Evolutionary conservation across 2,797 vertebrate species (phyloP), one percentile per base, ranked within the genome.

Genomic region (Sciaenops ocellatus): DNA sequence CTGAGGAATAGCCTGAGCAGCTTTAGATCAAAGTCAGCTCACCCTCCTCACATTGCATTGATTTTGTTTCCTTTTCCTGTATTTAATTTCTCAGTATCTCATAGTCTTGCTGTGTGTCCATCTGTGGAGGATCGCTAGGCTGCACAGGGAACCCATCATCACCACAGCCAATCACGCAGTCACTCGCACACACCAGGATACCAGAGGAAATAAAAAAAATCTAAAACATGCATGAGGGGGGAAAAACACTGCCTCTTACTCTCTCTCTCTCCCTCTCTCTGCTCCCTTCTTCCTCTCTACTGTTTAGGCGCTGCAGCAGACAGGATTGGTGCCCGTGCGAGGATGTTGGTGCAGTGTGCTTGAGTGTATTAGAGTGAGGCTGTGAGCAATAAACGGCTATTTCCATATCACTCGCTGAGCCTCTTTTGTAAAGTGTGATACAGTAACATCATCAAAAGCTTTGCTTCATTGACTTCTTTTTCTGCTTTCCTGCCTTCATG

Each of bases 41-140:
- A 87, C 76, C 81, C 80, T 92, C 85, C 78, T 92, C 85, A 81
- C 83, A 85, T 87, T 78, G 82, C 90, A 93, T 90, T 91, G 91
- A 93, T 92, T 93, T 89, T 64, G 90, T 89, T 91, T 90, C 85
- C 73, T 90, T 91, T 92, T 85, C 70, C 85, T 83, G 90, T 89
- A 89, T 94, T 93, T 92, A 82, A 90, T 93, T 92, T 92, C 86
- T 87, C 87, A 67, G 79, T 64, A 80, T 90, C 80, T 90, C 84
- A 85, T 79, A 73, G 73, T 89, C 85, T 87, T 87, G 86, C 91
- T 87, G 90, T 67, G 89, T 79, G 83, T 88, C 89, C 89, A 88
- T 90, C 89, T 92, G 89, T 76, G 78, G 89, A 87, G 79, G 82
- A 87, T 78, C 44, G 63, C 75, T 73, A 52, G 61, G 85, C 80